Evolutionary conservation across 2,113 vertebrate species (phyloP).

Genomic region (Tichodroma muraria): DNA sequence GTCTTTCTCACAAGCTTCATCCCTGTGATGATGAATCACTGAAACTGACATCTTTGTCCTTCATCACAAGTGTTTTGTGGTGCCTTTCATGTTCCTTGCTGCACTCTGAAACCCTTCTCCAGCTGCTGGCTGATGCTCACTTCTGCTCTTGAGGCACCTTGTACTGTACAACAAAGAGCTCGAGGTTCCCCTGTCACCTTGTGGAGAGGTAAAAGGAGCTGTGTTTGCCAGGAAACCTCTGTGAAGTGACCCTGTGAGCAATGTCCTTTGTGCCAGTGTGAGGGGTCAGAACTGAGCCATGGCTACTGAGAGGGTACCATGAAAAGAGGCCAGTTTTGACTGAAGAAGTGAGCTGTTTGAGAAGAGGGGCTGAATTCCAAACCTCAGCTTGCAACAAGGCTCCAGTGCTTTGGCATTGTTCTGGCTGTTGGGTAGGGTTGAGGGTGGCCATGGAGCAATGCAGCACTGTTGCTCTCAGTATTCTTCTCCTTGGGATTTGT

Average conservation of each 20-base stretch:
- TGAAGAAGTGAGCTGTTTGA: neutral
- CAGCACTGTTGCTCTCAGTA: neutral
- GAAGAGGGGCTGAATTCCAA: neutral
- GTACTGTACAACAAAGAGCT: neutral
- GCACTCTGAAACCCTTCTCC: neutral
- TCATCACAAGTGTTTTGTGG: neutral
- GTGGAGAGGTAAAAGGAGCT: neutral
- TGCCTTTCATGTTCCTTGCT: neutral
- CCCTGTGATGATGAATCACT: neutral
- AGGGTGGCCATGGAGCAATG: neutral
- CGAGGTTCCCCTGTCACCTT: fast-evolving
- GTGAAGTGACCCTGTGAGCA: neutral
- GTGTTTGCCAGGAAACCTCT: neutral
- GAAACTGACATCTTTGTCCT: neutral
- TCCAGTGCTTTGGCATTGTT: neutral
- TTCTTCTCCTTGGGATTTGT: neutral
- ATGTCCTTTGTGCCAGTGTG: neutral
- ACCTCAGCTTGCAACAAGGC: neutral
- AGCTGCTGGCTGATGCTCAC: neutral
- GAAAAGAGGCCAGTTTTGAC: neutral
- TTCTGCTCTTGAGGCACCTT: neutral
- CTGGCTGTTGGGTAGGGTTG: neutral
- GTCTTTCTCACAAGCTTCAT: neutral
- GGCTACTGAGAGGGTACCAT: neutral
- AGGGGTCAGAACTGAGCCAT: neutral